phyloP scores from a whole-genome alignment of 2,113 vertebrate species.

The Calidris pugnax region DNA sequence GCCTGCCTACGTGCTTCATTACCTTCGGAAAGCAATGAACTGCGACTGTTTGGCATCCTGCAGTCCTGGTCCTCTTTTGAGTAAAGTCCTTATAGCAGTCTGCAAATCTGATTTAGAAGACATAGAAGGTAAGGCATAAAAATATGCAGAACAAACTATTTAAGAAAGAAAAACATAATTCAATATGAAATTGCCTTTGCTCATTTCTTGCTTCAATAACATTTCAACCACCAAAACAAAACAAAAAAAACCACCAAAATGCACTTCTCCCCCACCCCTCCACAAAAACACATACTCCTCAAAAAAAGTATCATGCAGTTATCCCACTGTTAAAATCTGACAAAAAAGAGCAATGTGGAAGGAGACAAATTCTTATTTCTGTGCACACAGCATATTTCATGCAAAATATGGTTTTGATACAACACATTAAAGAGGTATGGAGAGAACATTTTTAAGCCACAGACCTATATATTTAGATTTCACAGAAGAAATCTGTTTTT shows the following conservation, averaged over 20 bases:
- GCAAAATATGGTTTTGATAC: neutral
- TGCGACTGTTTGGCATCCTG: constrained; percentile 76
- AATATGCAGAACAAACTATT: neutral
- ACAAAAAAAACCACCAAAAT: neutral
- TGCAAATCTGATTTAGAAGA: constrained; percentile 69
- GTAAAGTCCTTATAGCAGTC: constrained; percentile 71
- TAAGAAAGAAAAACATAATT: neutral
- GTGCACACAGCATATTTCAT: neutral
- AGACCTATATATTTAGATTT: neutral
- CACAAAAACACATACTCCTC: neutral
- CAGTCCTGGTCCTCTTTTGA: constrained; percentile 77
- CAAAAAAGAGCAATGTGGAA: neutral
- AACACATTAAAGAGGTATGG: neutral
- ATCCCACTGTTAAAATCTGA: neutral
- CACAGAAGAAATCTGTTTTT: neutral
- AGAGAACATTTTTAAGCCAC: neutral
- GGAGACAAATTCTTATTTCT: neutral
- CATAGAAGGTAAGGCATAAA: neutral
- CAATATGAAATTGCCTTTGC: neutral
- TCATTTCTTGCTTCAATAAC: neutral
- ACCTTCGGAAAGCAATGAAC: constrained; percentile 88
- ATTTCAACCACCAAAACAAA: neutral
- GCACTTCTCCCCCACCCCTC: neutral
- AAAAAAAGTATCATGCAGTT: neutral
- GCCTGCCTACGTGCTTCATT: neutral